A percentile compares a stretch with the other conserved stretches of the same genome.
Evolutionary conservation across 2,888 invertebrate species (phyloP).

Genomic region (Mellilla xanthometata): DNA sequence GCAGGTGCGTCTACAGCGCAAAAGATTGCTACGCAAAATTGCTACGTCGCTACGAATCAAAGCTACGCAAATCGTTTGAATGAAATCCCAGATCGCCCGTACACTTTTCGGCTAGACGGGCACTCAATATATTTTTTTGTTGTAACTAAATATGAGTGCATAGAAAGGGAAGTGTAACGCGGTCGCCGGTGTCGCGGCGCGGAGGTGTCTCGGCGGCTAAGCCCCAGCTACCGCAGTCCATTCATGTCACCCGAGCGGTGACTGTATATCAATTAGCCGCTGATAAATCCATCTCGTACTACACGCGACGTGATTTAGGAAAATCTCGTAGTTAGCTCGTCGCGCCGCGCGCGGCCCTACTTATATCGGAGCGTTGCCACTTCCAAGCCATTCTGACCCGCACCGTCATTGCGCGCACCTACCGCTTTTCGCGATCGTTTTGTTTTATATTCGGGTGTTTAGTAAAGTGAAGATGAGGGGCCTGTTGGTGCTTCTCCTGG

Average conservation of each 20-base stretch:
- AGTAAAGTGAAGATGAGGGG: slow-evolving; percentile 45
- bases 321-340: slow-evolving; percentile 11
- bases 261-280: slow-evolving; percentile 29
- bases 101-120: too few relatives aligned
- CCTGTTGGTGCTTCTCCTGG: slow-evolving; percentile 45
- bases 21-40: slow-evolving; percentile 2
- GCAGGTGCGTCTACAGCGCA: not conserved
- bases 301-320: slow-evolving; percentile 15
- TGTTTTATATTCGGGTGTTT: slow-evolving; percentile 7
- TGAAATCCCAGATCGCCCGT: too few relatives aligned
- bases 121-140: too few relatives aligned
- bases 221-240: slow-evolving; percentile 23
- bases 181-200: too few relatives aligned
- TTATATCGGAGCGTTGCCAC: slow-evolving; percentile 33
- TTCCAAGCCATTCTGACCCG: slow-evolving; percentile 45
- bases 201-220: too few relatives aligned
- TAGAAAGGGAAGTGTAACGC: too few relatives aligned
- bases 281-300: slow-evolving; percentile 32
- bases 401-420: slow-evolving; percentile 40
- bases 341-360: slow-evolving; percentile 31
- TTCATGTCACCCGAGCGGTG: slow-evolving; percentile 30
- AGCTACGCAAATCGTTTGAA: too few relatives aligned
- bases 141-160: too few relatives aligned
- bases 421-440: slow-evolving; percentile 27
- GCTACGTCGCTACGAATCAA: not conserved